A percentile compares a stretch with the other conserved stretches of the same genome.
Evolutionary conservation across 2,113 vertebrate species (phyloP).

Genomic region (Neolamprologus cancellatus): DNA sequence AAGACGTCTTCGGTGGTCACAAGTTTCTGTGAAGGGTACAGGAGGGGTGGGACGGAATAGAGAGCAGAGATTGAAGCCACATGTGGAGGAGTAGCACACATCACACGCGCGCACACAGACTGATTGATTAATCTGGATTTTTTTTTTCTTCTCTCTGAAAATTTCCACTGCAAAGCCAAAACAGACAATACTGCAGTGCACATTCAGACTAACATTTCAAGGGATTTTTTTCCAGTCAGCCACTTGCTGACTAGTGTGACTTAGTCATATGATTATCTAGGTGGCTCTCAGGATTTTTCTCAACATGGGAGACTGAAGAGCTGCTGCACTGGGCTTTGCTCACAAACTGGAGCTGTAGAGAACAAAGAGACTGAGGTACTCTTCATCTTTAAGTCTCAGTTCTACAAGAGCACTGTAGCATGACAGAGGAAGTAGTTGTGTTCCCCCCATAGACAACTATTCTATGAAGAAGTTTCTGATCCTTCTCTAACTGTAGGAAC

Average conservation of each 20-base stretch:
- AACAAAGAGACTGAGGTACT: neutral
- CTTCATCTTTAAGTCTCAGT: neutral
- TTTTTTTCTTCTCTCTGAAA: neutral
- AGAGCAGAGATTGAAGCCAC: constrained; percentile 56
- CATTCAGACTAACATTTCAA: neutral
- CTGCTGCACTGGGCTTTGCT: neutral
- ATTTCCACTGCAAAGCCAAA: neutral
- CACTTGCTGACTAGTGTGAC: neutral
- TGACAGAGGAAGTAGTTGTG: neutral
- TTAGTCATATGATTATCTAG: neutral
- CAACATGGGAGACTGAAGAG: constrained; percentile 3
- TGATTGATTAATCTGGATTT: constrained; percentile 48
- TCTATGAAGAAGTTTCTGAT: neutral
- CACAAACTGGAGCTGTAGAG: neutral
- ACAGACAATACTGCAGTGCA: neutral
- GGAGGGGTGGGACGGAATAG: constrained; percentile 33
- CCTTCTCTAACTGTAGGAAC: neutral
- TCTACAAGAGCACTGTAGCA: neutral
- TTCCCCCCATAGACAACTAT: neutral
- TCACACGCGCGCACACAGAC: neutral
- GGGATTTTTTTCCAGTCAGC: neutral
- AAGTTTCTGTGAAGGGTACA: constrained; percentile 25
- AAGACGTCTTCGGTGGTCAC: constrained; percentile 23
- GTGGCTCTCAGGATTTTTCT: constrained; percentile 24
- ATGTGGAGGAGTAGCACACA: constrained; percentile 35